phyloP scores from a whole-genome alignment of 2,888 invertebrate genomes.

The Polylopha cassiicola region DNA sequence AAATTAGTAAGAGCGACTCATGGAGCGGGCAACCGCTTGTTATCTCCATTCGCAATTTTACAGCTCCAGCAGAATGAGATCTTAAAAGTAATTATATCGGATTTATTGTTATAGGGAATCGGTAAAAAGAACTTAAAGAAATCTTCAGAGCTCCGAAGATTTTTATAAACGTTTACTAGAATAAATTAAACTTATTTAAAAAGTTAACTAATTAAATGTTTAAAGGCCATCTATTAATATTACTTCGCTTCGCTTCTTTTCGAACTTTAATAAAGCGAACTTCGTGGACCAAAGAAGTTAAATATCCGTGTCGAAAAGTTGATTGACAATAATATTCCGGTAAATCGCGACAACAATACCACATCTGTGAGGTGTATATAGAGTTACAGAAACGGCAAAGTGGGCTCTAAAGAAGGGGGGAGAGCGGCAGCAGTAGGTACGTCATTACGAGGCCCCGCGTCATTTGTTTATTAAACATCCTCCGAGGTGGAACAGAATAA shows the following conservation, averaged over 20 bases:
- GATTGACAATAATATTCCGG: conserved; percentile 29
- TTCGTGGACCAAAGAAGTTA: no score
- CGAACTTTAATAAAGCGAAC: no score
- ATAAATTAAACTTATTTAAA: conserved; percentile 21
- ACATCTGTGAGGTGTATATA: conserved; percentile 40
- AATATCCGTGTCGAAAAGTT: conserved; percentile 15
- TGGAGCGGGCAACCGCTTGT: conserved; percentile 47
- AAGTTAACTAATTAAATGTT: no score
- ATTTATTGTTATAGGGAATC: conserved; percentile 29
- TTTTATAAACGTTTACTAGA: no score
- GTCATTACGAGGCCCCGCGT: conserved; percentile 67
- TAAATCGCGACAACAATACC: conserved; percentile 33
- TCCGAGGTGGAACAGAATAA: conserved; percentile 72
- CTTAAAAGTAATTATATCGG: conserved; percentile 48
- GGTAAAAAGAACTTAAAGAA: conserved; percentile 18
- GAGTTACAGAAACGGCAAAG: conserved; percentile 51
- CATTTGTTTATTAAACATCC: conserved; percentile 76
- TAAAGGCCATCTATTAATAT: no score
- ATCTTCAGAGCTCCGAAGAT: conserved; percentile 5
- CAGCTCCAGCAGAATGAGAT: conserved; percentile 46
- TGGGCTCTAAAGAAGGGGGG: conserved; percentile 48
- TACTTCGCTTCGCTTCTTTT: no score
- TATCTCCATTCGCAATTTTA: conserved; percentile 57
- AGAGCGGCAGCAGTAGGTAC: conserved; percentile 48
- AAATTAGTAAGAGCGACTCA: conserved; percentile 53